Percentiles rank a stretch among this genome's conserved stretches.
These are phyloP conservation scores for Anguilla obscura DNA, from an alignment of 2,797 vertebrate species.

Conservation along the genomic window DNA sequence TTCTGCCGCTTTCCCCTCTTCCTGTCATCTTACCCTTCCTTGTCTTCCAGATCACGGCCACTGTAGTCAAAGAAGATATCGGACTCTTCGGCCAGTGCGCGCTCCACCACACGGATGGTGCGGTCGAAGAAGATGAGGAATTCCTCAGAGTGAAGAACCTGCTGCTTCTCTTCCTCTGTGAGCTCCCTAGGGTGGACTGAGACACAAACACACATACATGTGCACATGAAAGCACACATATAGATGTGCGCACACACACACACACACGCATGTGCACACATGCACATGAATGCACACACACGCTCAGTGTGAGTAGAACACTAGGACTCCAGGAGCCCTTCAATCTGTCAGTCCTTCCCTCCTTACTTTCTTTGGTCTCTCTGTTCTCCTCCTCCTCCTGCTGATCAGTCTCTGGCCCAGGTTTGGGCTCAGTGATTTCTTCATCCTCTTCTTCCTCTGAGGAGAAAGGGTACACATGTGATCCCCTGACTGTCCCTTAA, in stretches of 20 bases:
- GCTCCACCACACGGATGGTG: slow-evolving; percentile 80
- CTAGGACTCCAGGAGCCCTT: background rate
- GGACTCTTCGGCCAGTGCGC: slow-evolving; percentile 81
- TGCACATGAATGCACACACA: background rate
- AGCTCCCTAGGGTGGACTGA: slow-evolving; percentile 80
- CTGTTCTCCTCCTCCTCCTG: slow-evolving; percentile 73
- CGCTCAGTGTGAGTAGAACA: background rate
- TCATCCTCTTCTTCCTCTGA: slow-evolving; percentile 83
- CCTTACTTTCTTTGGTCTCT: slow-evolving; percentile 76
- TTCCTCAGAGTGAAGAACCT: slow-evolving; percentile 84
- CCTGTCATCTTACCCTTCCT: slow-evolving; percentile 77
- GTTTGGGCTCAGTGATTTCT: slow-evolving; percentile 77
- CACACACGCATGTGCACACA: background rate
- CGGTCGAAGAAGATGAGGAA: slow-evolving; percentile 86
- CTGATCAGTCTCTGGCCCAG: slow-evolving; percentile 70
- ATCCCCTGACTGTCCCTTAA: background rate
- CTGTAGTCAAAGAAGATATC: slow-evolving; percentile 90
- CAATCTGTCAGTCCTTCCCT: background rate
- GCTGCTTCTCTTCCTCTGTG: slow-evolving; percentile 85
- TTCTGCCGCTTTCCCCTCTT: background rate
- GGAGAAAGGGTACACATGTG: slow-evolving; percentile 38
- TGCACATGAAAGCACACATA: background rate
- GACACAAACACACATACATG: background rate
- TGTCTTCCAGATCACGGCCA: slow-evolving; percentile 81
- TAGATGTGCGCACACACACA: background rate